Evolutionary conservation across 2,888 invertebrate genomes (phyloP).

Genomic region (Diadegma fenestrale): DNA sequence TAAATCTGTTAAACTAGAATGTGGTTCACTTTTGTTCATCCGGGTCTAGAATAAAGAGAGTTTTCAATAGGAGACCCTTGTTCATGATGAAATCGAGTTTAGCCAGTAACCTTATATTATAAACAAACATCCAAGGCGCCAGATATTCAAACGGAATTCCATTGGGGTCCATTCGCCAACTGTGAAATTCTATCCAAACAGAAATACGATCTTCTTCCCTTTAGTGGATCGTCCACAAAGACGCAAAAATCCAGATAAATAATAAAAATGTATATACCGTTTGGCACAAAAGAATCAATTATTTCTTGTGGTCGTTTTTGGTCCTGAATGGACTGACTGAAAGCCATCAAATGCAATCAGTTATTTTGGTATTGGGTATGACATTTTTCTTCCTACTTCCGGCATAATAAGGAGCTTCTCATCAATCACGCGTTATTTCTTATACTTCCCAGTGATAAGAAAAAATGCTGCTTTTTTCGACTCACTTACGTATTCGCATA

Average conservation of each 20-base stretch:
- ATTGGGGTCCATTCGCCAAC: not conserved
- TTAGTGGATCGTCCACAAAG: not conserved
- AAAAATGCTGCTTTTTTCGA: slow-evolving; percentile 1
- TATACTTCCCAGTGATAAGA: not conserved
- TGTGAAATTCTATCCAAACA: not conserved
- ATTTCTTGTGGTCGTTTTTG: not conserved
- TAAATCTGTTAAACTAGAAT: slow-evolving; percentile 9
- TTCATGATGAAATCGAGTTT: not conserved
- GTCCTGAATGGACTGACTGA: not conserved
- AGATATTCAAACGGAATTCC: slow-evolving; percentile 1
- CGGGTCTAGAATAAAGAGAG: not conserved
- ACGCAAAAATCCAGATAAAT: slow-evolving; percentile 1
- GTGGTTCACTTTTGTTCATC: slow-evolving; percentile 13
- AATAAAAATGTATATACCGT: not conserved
- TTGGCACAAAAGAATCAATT: slow-evolving; percentile 22
- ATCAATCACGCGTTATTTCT: slow-evolving; percentile 13
- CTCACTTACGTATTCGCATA: not conserved
- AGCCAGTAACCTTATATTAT: not conserved
- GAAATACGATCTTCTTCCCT: not conserved
- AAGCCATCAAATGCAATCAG: slow-evolving; percentile 12
- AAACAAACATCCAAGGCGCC: not conserved
- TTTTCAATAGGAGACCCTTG: not conserved
- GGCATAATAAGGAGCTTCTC: not conserved
- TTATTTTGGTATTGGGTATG: not conserved
- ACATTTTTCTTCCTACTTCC: slow-evolving; percentile 9